phyloP scores from a whole-genome alignment of 2,888 invertebrate genomes.

The Orthonychiurus folsomi region DNA sequence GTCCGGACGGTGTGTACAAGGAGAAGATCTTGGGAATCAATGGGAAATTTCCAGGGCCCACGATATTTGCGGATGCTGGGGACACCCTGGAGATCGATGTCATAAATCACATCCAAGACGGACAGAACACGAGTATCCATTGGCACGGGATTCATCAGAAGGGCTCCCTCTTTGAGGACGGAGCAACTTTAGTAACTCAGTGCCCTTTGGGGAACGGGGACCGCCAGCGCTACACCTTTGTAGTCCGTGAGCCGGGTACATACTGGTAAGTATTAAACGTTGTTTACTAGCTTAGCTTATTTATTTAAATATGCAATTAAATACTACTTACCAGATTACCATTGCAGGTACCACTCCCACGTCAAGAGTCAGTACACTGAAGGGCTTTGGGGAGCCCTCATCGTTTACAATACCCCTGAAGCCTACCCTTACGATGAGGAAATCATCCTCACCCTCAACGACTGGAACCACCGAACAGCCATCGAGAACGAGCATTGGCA shows the following conservation, averaged over 20 bases:
- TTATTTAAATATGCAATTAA: neutral
- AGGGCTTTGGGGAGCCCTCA: constrained; percentile 30
- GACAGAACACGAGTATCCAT: constrained; percentile 27
- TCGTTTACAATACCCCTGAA: constrained; percentile 18
- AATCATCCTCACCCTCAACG: constrained; percentile 23
- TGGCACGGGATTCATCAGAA: constrained; percentile 31
- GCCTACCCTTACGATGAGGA: constrained; percentile 26
- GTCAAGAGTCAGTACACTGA: constrained; percentile 28
- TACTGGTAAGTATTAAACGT: constrained; percentile 31
- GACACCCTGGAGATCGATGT: constrained; percentile 16
- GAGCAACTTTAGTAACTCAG: constrained; percentile 24
- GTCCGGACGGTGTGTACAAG: constrained; percentile 27
- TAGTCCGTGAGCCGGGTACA: constrained; percentile 25
- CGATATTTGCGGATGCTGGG: constrained; percentile 10
- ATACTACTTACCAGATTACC: neutral
- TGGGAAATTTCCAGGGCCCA: constrained; percentile 29
- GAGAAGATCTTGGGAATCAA: constrained; percentile 23
- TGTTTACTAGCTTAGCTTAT: too few relatives aligned
- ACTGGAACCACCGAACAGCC: constrained; percentile 31
- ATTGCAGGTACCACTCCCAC: constrained; percentile 27
- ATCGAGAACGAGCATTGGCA: constrained; percentile 24
- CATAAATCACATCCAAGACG: constrained; percentile 29
- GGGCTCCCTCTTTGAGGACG: constrained; percentile 27
- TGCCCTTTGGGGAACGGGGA: constrained; percentile 25
- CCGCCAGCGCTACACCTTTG: constrained; percentile 21